phyloP scores from a whole-genome alignment of 2,888 invertebrate genomes.

The Caenorhabditis angaria region DNA sequence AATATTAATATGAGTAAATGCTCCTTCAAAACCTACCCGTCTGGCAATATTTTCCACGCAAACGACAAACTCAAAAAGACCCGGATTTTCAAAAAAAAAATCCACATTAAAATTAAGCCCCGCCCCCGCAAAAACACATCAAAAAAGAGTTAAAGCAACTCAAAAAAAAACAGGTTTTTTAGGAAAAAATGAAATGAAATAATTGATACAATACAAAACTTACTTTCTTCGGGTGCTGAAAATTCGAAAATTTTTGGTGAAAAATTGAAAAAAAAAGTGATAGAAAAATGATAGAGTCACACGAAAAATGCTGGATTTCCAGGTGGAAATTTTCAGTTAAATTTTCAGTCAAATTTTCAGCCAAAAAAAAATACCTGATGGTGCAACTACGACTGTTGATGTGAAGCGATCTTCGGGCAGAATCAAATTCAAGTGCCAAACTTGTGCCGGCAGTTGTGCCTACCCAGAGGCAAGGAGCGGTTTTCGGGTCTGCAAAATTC shows the following conservation, averaged over 20 bases:
- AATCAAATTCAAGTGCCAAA: conserved; percentile 87
- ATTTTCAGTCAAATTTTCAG: not conserved
- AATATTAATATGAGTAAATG: no score
- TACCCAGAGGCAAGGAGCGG: conserved; percentile 91
- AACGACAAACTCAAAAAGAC: no score
- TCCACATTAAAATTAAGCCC: no score
- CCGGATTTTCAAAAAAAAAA: no score
- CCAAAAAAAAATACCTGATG: conserved; percentile 58
- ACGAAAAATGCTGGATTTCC: not conserved
- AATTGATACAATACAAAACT: conserved; percentile 21
- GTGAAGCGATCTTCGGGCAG: conserved; percentile 78
- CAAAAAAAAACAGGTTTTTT: no score
- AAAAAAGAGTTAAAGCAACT: no score
- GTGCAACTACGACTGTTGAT: conserved; percentile 64
- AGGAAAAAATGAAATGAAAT: no score
- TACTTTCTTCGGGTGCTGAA: conserved; percentile 49
- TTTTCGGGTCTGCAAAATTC: conserved; percentile 73
- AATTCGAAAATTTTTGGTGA: conserved; percentile 5
- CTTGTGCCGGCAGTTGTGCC: conserved; percentile 96
- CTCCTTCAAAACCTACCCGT: no score
- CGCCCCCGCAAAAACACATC: no score
- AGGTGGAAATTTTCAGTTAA: not conserved
- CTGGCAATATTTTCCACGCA: no score
- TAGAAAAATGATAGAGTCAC: conserved; percentile 6
- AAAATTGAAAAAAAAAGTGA: not conserved